phyloP scores from a whole-genome alignment of 2,113 vertebrate species.

The Sapayoa aenigma region DNA sequence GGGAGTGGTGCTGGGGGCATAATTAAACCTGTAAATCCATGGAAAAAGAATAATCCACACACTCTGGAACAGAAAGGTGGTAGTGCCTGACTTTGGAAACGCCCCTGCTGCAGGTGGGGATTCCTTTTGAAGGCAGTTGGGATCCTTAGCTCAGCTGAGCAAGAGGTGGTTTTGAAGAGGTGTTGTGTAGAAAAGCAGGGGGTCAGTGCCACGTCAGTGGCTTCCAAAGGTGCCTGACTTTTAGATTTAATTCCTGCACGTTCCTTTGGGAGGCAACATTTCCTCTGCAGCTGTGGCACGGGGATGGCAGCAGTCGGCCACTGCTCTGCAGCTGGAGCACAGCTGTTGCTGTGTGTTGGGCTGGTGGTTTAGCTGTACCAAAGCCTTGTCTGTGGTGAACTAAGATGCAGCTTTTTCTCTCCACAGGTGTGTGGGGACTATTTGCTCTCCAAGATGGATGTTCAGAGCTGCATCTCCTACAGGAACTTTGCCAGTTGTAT shows the following conservation, averaged over 20 bases:
- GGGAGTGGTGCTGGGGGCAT: rapidly evolving
- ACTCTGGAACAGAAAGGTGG: neutral
- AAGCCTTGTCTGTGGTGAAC: neutral
- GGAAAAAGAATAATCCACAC: neutral
- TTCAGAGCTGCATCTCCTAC: slow-evolving; percentile 91
- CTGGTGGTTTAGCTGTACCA: neutral
- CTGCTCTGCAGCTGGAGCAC: neutral
- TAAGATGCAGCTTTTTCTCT: neutral
- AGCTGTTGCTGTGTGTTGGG: neutral
- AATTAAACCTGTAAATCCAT: neutral
- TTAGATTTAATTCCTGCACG: neutral
- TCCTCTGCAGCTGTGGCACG: neutral
- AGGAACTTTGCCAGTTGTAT: slow-evolving; percentile 94
- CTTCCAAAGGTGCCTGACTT: neutral
- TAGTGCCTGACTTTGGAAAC: neutral
- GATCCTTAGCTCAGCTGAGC: neutral
- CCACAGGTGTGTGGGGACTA: slow-evolving; percentile 95
- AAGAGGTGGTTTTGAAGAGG: neutral
- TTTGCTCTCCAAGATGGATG: slow-evolving; percentile 92
- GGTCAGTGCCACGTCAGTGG: rapidly evolving
- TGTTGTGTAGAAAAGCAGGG: neutral
- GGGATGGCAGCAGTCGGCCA: neutral
- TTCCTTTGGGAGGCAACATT: neutral
- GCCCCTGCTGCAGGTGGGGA: rapidly evolving
- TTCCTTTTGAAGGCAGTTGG: neutral